Conservation (phyloP, 2,888 invertebrate species). For the Spodoptera picta region DNA sequence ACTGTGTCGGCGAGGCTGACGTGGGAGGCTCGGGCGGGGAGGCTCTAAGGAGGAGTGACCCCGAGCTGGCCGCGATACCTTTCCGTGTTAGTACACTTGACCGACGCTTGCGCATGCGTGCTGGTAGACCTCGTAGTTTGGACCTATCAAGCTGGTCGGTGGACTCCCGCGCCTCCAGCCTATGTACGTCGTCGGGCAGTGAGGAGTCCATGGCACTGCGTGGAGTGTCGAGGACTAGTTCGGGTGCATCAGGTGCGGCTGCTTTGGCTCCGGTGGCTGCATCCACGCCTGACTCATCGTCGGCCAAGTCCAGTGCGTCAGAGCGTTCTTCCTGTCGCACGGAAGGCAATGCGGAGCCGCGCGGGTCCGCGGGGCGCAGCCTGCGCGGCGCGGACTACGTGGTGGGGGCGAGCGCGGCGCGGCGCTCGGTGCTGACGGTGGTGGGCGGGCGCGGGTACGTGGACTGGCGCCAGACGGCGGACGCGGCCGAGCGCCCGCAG, state of each 20-base stretch:
- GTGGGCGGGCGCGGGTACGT: slow-evolving; percentile 97
- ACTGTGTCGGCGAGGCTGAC: slow-evolving; percentile 94
- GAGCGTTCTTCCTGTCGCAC: slow-evolving; percentile 78
- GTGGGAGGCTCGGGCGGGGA: slow-evolving; percentile 92
- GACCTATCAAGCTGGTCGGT: slow-evolving; percentile 97
- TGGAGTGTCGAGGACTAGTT: slow-evolving; percentile 92
- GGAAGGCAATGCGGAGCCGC: slow-evolving; percentile 69
- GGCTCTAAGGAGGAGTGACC: slow-evolving; percentile 93
- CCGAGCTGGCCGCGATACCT: slow-evolving; percentile 94
- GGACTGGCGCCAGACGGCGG: slow-evolving; percentile 94
- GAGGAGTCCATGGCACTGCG: slow-evolving; percentile 94
- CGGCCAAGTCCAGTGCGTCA: slow-evolving; percentile 79
- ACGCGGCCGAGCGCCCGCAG: slow-evolving; percentile 88
- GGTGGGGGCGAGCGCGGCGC: slow-evolving; percentile 82
- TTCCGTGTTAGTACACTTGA: slow-evolving; percentile 95
- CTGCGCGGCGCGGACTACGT: slow-evolving; percentile 81
- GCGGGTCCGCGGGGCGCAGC: slow-evolving; percentile 78
- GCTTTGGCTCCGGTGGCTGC: slow-evolving; percentile 87
- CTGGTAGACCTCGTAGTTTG: slow-evolving; percentile 93
- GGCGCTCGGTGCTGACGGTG: slow-evolving; percentile 94
- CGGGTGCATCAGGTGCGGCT: slow-evolving; percentile 91
- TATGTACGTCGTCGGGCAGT: slow-evolving; percentile 95
- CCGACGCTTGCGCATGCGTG: slow-evolving; percentile 93
- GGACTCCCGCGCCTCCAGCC: slow-evolving; percentile 94
- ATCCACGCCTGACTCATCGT: slow-evolving; percentile 81